Base-by-base conservation (phyloP, 2,113 vertebrate genomes). In the Oreotrochilus melanogaster region DNA sequence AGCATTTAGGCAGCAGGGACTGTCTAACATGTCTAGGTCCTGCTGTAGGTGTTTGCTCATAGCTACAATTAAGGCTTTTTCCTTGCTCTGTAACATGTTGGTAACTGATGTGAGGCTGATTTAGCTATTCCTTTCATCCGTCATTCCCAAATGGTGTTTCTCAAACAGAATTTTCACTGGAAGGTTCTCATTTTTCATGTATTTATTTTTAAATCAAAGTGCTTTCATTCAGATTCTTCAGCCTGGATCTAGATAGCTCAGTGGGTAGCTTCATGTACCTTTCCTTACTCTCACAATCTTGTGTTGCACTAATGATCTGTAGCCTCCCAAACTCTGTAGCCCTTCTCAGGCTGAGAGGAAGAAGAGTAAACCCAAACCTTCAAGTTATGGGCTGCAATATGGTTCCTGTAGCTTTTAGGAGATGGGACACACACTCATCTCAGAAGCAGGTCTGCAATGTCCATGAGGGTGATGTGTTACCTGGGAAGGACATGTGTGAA, bases 71-170 rank as follows among this genome's bases (percentile, higher is more conserved):
- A 33, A 54, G 30, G 12, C 7, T 76, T 90, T 94, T 78, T 42
- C 33, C 22, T 81, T 66, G 14, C 11, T 4, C 54, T 39, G 3
- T 31, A 79, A 22, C 5, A 3, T 12, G 27, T 82, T 89, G 5
- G 22, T 28, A 75, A 48, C 18, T n/a, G n/a, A 57, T 51, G 33
- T 3, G 14, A 67, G 16, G 15, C 9, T 88, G 43, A 47, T 75
- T 78, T 88, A 62, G 48, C 23, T 43, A 2, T 37, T 83, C 7
- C 15, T 78, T 71, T 72, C 3, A 74, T 31, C 45, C 47, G 3
- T 28, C 0, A 0, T 65, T 88, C 45, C 30, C 30, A 39, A 57
- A 7, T 18, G 8, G 1, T 51, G 8, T 8, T 17, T 6, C 22
- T 48, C 37, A 50, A 73, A 11, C 9, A 72, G 22, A 11, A 19